Evolutionary conservation across 2,797 vertebrate genomes (phyloP).

Genomic region (Knipowitschia caucasica): DNA sequence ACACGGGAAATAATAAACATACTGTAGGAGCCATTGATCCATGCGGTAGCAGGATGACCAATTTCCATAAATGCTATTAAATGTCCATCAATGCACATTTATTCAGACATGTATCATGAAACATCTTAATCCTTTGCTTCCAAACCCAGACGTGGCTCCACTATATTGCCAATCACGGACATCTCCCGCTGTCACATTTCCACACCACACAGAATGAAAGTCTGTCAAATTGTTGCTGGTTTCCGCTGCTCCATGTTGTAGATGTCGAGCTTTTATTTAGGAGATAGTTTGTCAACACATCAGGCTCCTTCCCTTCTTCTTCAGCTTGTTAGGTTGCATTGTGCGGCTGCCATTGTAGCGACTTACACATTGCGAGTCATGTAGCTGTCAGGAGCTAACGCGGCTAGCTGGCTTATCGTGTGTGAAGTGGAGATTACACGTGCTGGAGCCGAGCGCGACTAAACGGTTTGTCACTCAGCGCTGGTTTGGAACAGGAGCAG

Average conservation of each 20-base stretch:
- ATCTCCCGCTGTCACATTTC: not conserved
- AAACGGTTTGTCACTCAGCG: constrained; percentile 4
- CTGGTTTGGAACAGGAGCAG: not conserved
- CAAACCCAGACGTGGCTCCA: not conserved
- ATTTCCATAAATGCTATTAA: too few relatives aligned
- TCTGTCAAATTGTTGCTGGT: not conserved
- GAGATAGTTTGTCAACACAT: not conserved
- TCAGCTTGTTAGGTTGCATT: not conserved
- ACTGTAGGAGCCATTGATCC: too few relatives aligned
- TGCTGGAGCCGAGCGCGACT: constrained; percentile 4
- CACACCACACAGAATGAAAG: not conserved
- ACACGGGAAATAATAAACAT: too few relatives aligned
- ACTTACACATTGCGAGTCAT: constrained; percentile 1
- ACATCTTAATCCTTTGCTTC: too few relatives aligned
- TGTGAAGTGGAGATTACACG: constrained; percentile 6
- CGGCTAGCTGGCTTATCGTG: constrained; percentile 6
- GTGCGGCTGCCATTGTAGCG: constrained; percentile 1
- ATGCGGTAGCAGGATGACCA: too few relatives aligned
- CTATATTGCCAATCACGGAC: not conserved
- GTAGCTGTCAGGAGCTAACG: constrained; percentile 8
- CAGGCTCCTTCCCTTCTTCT: not conserved
- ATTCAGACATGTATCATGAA: too few relatives aligned
- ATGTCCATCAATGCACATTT: too few relatives aligned
- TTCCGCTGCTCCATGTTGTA: too few relatives aligned
- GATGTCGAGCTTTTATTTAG: not conserved